Evolutionary conservation across 2,888 invertebrate genomes (phyloP).

Genomic region (Ptilodon capucinus): DNA sequence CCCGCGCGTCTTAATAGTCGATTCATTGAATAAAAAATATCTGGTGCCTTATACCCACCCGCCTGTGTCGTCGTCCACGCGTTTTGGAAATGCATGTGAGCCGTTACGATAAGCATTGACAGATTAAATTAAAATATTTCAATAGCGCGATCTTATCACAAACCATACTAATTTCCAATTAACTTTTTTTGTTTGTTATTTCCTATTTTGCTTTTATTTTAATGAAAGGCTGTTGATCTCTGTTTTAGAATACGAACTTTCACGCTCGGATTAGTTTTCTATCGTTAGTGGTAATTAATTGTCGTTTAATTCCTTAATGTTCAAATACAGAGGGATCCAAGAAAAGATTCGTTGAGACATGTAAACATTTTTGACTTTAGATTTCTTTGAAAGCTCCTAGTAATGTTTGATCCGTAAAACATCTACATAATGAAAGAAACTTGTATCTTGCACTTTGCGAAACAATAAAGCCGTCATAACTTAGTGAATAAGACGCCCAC

Average conservation of each 20-base stretch:
- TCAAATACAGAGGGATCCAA: not conserved
- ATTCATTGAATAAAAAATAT: too few relatives aligned
- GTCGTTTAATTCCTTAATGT: not conserved
- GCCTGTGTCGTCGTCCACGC: slow-evolving; percentile 21
- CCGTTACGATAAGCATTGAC: slow-evolving; percentile 36
- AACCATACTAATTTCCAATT: slow-evolving; percentile 39
- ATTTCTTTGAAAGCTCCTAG: too few relatives aligned
- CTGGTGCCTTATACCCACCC: too few relatives aligned
- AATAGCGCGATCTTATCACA: slow-evolving; percentile 42
- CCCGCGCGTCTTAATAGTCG: too few relatives aligned
- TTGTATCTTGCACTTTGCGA: too few relatives aligned
- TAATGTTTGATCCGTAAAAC: too few relatives aligned
- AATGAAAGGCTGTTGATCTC: slow-evolving; percentile 24
- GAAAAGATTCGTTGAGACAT: too few relatives aligned
- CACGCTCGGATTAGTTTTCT: slow-evolving; percentile 2
- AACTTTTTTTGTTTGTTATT: slow-evolving; percentile 33
- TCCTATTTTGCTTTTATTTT: slow-evolving; percentile 32
- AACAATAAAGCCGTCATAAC: too few relatives aligned
- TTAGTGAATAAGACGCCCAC: too few relatives aligned
- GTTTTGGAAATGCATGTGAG: slow-evolving; percentile 4
- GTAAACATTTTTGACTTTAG: too few relatives aligned
- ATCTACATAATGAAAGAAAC: too few relatives aligned
- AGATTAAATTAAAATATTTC: slow-evolving; percentile 50
- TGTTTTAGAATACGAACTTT: slow-evolving; percentile 19
- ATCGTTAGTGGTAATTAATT: not conserved